These are phyloP conservation scores for Calephelis nemesis DNA, from an alignment of 1,140 invertebrate species.

Conservation along the genomic window DNA sequence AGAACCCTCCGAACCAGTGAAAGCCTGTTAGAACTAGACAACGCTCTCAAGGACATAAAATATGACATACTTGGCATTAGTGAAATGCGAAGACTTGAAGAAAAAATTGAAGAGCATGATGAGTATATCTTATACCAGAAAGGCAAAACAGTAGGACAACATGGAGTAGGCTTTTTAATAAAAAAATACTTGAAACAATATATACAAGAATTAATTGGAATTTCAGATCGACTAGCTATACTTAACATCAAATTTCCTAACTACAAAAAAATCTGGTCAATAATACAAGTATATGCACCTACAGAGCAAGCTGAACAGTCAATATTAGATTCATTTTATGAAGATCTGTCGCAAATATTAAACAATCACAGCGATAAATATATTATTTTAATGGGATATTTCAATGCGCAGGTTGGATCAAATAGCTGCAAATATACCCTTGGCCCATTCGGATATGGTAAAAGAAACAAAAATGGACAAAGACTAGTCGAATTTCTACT, in stretches of 20 bases:
- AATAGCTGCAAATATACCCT: neutral
- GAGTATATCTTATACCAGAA: too few relatives aligned
- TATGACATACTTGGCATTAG: too few relatives aligned
- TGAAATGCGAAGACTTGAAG: too few relatives aligned
- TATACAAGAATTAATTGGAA: conserved; percentile 32
- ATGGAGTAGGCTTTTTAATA: neutral
- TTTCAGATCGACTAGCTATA: conserved; percentile 34
- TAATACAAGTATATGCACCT: conserved; percentile 30
- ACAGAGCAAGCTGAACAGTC: conserved; percentile 15
- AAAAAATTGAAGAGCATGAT: too few relatives aligned
- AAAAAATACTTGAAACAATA: conserved; percentile 12
- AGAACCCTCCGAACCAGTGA: too few relatives aligned
- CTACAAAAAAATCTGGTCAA: conserved; percentile 31
- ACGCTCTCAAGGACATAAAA: too few relatives aligned
- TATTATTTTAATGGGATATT: neutral
- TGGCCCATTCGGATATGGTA: too few relatives aligned
- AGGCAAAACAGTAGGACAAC: too few relatives aligned
- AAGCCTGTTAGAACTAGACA: too few relatives aligned
- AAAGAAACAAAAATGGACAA: too few relatives aligned
- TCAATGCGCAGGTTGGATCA: neutral
- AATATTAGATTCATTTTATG: too few relatives aligned
- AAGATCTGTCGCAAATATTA: neutral
- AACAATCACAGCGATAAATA: neutral
- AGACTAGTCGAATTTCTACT: too few relatives aligned
- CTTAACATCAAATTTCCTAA: conserved; percentile 31